Percentiles rank a stretch among this genome's conserved stretches.
Conservation (phyloP, 1,140 invertebrate genomes). For the Plodia interpunctella region DNA sequence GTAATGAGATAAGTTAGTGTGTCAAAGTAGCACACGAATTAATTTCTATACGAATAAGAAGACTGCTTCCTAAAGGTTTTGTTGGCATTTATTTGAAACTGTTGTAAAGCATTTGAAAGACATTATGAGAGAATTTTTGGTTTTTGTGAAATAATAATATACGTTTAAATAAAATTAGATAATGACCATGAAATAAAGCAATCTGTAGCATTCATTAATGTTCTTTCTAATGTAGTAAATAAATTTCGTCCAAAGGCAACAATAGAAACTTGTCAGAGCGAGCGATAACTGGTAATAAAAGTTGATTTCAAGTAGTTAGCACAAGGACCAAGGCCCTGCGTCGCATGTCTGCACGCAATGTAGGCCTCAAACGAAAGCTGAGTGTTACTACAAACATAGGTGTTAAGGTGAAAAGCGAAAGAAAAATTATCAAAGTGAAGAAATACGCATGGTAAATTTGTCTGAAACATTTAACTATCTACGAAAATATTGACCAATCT, state of each 20-base stretch:
- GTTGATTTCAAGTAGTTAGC: conserved; percentile 32
- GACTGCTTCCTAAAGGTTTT: background rate
- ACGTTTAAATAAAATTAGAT: no score
- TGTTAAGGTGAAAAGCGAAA: background rate
- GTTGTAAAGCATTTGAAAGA: no score
- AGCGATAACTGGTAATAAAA: conserved; percentile 22
- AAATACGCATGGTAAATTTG: no score
- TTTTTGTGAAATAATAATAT: no score
- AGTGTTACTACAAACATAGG: background rate
- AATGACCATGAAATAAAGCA: no score
- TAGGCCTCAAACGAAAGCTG: conserved; percentile 12
- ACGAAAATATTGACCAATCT: no score
- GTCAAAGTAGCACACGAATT: background rate
- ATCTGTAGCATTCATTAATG: no score
- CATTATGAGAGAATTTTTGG: no score
- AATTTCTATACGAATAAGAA: background rate
- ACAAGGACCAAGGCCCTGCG: conserved; percentile 29
- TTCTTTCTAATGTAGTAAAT: background rate
- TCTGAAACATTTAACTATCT: no score
- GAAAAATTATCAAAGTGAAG: no score
- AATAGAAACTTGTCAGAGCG: conserved; percentile 21
- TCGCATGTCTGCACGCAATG: conserved; percentile 34
- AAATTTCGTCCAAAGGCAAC: background rate
- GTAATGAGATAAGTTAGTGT: background rate
- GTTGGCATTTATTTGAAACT: no score